Conservation (phyloP, 2,797 vertebrate species). For the Sarcophilus harrisii region DNA sequence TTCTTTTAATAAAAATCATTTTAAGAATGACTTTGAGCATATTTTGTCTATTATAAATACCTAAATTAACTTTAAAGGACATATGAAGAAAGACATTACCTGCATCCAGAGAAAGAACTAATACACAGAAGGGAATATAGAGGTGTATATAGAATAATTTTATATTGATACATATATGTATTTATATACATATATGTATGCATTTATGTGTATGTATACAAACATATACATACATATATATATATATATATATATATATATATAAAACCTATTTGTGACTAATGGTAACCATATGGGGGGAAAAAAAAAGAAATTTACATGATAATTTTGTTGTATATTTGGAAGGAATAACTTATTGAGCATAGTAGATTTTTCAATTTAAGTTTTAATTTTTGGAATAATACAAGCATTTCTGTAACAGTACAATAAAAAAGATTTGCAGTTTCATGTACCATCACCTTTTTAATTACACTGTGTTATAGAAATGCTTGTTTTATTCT, state of each 20-base stretch:
- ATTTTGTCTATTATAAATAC: background rate
- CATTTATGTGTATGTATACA: too few relatives aligned
- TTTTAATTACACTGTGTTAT: background rate
- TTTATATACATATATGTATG: background rate
- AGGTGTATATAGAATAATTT: background rate
- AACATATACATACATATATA: background rate
- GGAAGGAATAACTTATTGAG: background rate
- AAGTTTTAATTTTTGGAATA: too few relatives aligned
- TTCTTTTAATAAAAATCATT: background rate
- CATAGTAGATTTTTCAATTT: background rate
- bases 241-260: background rate
- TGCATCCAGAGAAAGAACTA: background rate
- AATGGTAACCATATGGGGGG: too few relatives aligned
- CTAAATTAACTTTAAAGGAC: background rate
- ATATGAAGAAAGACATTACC: background rate
- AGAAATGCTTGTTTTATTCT: background rate
- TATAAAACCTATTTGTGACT: too few relatives aligned
- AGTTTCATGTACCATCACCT: background rate
- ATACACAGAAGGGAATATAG: background rate
- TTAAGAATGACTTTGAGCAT: background rate
- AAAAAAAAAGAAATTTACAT: background rate
- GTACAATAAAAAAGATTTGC: background rate
- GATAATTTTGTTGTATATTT: background rate
- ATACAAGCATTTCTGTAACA: too few relatives aligned
- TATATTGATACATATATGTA: too few relatives aligned